Conservation (phyloP, 2,797 vertebrate genomes). For the Sebastes baramenuke region DNA sequence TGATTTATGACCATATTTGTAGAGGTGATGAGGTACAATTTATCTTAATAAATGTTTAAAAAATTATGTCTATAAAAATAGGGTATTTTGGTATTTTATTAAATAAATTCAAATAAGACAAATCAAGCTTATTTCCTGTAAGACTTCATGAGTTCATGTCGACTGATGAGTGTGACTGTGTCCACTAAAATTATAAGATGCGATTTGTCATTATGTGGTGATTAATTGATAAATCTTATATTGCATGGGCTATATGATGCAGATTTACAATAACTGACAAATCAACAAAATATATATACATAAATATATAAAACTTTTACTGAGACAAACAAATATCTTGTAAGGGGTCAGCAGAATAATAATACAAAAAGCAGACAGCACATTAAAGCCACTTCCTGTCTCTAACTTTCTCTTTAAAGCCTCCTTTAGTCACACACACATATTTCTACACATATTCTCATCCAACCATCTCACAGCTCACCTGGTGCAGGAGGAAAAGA, state of each 20-base stretch:
- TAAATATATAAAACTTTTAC: not conserved
- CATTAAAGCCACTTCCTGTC: not conserved
- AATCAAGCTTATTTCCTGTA: not conserved
- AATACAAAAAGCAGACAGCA: not conserved
- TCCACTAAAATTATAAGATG: not conserved
- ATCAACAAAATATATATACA: not conserved
- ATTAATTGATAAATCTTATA: not conserved
- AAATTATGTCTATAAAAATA: not conserved
- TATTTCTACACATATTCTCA: not conserved
- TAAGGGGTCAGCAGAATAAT: not conserved
- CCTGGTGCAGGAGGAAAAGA: slow-evolving; percentile 79
- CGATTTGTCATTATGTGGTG: not conserved
- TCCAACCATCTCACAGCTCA: slow-evolving; percentile 50
- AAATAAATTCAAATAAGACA: not conserved
- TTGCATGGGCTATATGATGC: not conserved
- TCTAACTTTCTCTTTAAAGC: slow-evolving; percentile 4
- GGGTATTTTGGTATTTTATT: not conserved
- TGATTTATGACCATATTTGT: not conserved
- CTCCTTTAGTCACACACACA: not conserved
- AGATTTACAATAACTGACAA: not conserved
- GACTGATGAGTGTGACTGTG: no score
- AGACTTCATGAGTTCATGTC: not conserved
- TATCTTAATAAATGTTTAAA: not conserved
- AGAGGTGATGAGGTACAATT: not conserved
- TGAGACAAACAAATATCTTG: not conserved